A percentile compares a stretch with the other conserved stretches of the same genome.
Evolutionary conservation across 2,888 invertebrate species (phyloP).

Genomic region (Pterobdella sp.): DNA sequence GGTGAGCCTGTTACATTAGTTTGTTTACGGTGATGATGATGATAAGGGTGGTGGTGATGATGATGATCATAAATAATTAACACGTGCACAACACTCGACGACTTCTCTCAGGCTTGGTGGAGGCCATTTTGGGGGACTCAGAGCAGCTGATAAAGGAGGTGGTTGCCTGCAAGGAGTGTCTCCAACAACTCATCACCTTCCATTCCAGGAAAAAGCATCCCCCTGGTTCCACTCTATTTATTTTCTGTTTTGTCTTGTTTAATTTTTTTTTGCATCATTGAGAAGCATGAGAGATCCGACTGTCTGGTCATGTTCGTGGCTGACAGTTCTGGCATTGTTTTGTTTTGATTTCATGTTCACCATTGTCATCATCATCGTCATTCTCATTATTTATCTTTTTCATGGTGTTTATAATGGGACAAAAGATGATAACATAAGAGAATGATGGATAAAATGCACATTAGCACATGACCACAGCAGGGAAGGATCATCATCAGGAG

Average conservation of each 20-base stretch:
- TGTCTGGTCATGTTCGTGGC: not conserved
- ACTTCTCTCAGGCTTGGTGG: no score
- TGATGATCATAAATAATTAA: no score
- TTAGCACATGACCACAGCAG: no score
- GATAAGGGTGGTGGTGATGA: no score
- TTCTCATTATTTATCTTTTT: not conserved
- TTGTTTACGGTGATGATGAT: no score
- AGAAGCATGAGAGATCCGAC: no score
- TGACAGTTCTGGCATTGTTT: not conserved
- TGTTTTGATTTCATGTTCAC: not conserved
- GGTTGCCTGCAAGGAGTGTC: conserved; percentile 20
- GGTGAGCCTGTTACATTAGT: no score
- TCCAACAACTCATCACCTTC: conserved; percentile 11
- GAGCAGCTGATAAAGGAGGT: conserved; percentile 12
- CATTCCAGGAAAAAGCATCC: not conserved
- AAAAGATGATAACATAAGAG: not conserved
- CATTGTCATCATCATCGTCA: not conserved
- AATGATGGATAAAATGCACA: not conserved
- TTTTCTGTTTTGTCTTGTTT: not conserved
- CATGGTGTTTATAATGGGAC: not conserved
- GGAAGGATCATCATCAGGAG: no score
- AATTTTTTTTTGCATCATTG: no score
- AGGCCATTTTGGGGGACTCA: not conserved
- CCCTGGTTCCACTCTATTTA: not conserved
- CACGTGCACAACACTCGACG: no score